Percentiles rank a stretch among this genome's conserved stretches.
These are phyloP conservation scores for Diplolepis rosae DNA, from an alignment of 2,888 invertebrate genomes.

Conservation along the genomic window DNA sequence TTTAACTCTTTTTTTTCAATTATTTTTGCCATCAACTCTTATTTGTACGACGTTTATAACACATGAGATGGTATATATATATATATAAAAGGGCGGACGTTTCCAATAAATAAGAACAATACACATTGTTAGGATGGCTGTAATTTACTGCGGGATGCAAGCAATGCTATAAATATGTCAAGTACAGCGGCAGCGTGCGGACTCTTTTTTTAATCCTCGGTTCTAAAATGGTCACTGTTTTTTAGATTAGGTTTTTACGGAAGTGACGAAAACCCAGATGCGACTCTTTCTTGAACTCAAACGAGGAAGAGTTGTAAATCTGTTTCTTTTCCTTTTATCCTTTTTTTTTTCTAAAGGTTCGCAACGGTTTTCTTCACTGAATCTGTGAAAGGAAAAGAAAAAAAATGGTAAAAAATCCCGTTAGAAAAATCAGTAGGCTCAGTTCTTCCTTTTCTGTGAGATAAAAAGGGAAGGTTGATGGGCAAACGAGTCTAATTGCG, in stretches of 20 bases:
- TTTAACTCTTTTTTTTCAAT: background rate
- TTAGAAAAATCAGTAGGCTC: constrained; percentile 4
- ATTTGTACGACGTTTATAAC: background rate
- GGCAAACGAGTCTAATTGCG: constrained; percentile 5
- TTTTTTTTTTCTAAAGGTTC: background rate
- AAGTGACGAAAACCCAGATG: background rate
- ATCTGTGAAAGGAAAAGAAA: background rate
- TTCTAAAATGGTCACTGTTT: constrained; percentile 17
- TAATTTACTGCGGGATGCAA: constrained; percentile 27
- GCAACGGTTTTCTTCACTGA: background rate
- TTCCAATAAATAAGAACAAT: constrained; percentile 30
- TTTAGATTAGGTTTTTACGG: background rate
- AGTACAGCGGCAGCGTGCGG: constrained; percentile 23
- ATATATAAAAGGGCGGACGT: background rate
- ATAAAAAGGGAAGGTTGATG: background rate
- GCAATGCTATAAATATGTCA: constrained; percentile 30
- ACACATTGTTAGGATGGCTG: constrained; percentile 27
- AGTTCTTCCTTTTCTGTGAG: background rate
- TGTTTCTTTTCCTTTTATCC: background rate
- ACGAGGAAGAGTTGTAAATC: background rate
- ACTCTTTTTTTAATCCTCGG: background rate
- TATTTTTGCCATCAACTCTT: constrained; percentile 14
- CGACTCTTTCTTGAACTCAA: background rate
- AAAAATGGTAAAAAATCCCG: background rate
- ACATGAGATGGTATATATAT: constrained; percentile 5